Conservation (phyloP, 2,888 invertebrate species). For the Protonemura montana region DNA sequence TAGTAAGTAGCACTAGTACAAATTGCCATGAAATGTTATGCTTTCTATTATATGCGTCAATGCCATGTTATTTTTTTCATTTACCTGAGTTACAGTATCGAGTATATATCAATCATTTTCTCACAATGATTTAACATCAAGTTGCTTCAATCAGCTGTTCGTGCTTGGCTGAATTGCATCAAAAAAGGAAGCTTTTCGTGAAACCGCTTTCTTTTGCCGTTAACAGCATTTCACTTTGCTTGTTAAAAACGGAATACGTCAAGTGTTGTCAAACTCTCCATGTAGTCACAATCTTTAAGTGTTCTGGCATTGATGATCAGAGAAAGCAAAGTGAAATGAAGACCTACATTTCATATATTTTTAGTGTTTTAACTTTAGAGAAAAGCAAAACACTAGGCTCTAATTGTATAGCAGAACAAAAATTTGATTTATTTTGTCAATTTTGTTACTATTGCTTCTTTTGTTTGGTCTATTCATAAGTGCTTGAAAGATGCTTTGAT, state of each 20-base stretch:
- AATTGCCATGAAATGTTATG: conserved; percentile 7
- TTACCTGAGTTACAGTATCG: not conserved
- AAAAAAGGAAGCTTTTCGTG: not conserved
- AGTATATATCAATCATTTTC: not conserved
- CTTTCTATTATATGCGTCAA: not conserved
- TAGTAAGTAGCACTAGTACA: conserved; percentile 71
- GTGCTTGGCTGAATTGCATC: not conserved
- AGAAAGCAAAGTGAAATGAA: conserved; percentile 21
- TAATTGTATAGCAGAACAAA: not conserved
- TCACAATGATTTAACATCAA: not conserved
- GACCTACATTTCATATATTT: not conserved
- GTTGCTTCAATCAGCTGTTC: not conserved
- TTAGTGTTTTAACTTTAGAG: not conserved
- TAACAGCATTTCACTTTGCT: conserved; percentile 22
- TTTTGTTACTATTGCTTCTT: not conserved
- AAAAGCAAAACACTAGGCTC: not conserved
- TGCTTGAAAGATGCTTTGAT: not conserved
- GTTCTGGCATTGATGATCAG: not conserved
- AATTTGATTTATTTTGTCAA: conserved; percentile 15
- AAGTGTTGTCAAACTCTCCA: no score
- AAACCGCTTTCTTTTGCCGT: not conserved
- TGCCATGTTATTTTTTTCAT: not conserved
- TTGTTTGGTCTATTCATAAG: not conserved
- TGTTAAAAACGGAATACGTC: not conserved
- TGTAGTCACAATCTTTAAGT: no score